Evolutionary conservation across 1,140 invertebrate species (phyloP), one percentile per base, ranked within the genome.

Genomic region (Solenopsis fugax): DNA sequence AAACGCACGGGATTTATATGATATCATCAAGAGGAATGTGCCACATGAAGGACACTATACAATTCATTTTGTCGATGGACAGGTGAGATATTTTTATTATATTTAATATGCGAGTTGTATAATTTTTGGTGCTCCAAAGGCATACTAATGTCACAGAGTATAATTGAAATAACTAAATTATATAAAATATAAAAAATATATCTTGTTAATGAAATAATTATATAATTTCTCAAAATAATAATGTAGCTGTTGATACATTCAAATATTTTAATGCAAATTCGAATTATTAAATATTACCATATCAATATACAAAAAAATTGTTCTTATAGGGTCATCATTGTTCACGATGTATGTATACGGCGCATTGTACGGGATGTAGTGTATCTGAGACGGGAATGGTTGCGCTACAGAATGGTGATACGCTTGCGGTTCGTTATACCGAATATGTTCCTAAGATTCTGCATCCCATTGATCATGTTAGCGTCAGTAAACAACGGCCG

Each of bases 311-410:
- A 21, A 80, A 60, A 60, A 78, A 56, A 9, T 13, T 48, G 29
- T 56, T 77, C 6, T 91, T 94, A 9, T 88, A 97, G 96, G 97
- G 97, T 62, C 94, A 96, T 62, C 95, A 95, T 80, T 97, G 97
- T 91, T 97, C 96, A 13, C 95, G 97, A 10, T 97, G 97, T 93
- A 94, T 96, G 69, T 97, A 96, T 88, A 95, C 95, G 6, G 92
- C 92, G 6, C 96, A 96, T 89, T 97, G 97, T 92, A 94, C 94
- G 21, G 97, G 97, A 21, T 97, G 97, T 92, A 93, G 94, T 18
- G 92, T 97, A n/a, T 86, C 95, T 4, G 93, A 94, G 72, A 92
- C 93, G 6, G 96, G 96, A 18, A 94, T 96, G 76, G 93, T 97
- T 3, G 94, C 90, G 56, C 90, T 97, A 7, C 95, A 95, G 75